Conservation (phyloP, 1,140 invertebrate genomes). For the Drosophila biarmipes region DNA sequence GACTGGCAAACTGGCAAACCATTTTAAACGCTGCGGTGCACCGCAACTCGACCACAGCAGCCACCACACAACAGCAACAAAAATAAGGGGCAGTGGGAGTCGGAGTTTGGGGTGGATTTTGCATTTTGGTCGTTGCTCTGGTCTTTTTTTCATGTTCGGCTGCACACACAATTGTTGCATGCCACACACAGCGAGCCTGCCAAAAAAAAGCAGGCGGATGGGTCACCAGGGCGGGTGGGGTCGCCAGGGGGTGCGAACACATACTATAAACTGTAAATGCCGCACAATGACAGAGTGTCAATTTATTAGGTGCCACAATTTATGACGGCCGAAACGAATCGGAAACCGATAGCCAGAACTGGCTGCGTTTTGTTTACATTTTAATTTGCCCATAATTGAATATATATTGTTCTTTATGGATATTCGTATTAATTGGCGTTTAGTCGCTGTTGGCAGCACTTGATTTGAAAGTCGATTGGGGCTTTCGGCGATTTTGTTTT, state of each 20-base stretch:
- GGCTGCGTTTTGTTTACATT: slow-evolving; percentile 53
- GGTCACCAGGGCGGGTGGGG: not conserved
- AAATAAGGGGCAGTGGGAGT: not conserved
- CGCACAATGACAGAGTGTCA: slow-evolving; percentile 79
- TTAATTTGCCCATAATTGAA: slow-evolving; percentile 70
- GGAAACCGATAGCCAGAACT: slow-evolving; percentile 44
- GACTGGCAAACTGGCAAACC: slow-evolving; percentile 78
- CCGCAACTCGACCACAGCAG: slow-evolving; percentile 56
- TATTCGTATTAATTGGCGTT: slow-evolving; percentile 51
- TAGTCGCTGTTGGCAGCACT: slow-evolving; percentile 6
- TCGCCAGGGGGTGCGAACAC: slow-evolving; percentile 3
- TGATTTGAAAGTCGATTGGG: slow-evolving; percentile 7
- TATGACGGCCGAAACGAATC: slow-evolving; percentile 56
- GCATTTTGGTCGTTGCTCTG: slow-evolving; percentile 40
- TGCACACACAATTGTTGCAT: slow-evolving; percentile 73
- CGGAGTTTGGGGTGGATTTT: slow-evolving; percentile 37
- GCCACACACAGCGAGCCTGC: slow-evolving; percentile 35
- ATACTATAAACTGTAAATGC: slow-evolving; percentile 73
- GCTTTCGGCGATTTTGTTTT: too few relatives aligned
- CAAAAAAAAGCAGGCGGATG: slow-evolving; percentile 26
- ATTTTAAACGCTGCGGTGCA: slow-evolving; percentile 76
- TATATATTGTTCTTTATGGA: slow-evolving; percentile 47
- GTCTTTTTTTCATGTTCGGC: slow-evolving; percentile 39
- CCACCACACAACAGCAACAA: slow-evolving; percentile 15
- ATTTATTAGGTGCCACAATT: slow-evolving; percentile 81